A percentile compares a stretch with the other conserved stretches of the same genome.
Evolutionary conservation across 35 echinoderm and acorn worm species (phyloP).

Genomic region (Acanthaster planci): DNA sequence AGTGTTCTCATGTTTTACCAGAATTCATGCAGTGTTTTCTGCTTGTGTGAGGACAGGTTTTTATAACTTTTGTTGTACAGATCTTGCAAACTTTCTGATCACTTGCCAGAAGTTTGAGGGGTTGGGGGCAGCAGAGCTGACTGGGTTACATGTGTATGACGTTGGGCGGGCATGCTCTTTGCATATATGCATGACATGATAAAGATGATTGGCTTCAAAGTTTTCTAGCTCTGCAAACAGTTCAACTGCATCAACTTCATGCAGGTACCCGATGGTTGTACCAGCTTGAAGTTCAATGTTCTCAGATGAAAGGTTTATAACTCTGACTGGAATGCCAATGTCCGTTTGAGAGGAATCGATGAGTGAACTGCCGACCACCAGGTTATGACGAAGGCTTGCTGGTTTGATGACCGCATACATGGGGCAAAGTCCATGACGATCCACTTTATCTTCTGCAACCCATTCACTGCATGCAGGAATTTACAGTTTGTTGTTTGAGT

Average conservation of each 20-base stretch:
- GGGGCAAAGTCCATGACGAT: too few species aligned
- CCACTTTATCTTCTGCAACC: too few species aligned
- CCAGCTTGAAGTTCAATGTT: not conserved
- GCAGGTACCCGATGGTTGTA: not conserved
- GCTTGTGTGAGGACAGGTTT: not conserved
- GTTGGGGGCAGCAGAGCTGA: too few species aligned
- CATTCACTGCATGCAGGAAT: too few species aligned
- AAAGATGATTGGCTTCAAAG: not conserved
- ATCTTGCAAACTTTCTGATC: constrained; percentile 44
- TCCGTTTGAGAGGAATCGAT: too few species aligned
- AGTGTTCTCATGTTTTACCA: not conserved
- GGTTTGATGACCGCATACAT: too few species aligned
- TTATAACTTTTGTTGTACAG: constrained; percentile 35
- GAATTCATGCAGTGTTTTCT: not conserved
- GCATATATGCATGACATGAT: not conserved
- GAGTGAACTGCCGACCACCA: too few species aligned
- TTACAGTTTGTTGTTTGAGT: too few species aligned
- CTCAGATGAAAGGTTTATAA: constrained; percentile 38
- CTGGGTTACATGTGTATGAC: not conserved
- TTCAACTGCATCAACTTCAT: constrained; percentile 28
- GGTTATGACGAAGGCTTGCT: too few species aligned
- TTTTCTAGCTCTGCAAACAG: not conserved
- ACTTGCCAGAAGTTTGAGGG: not conserved
- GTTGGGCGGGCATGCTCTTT: not conserved
- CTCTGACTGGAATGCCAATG: too few species aligned